Evolutionary conservation across 1,140 invertebrate species (phyloP), one percentile per base, ranked within the genome.

Genomic region (Drosophila paulistorum): DNA sequence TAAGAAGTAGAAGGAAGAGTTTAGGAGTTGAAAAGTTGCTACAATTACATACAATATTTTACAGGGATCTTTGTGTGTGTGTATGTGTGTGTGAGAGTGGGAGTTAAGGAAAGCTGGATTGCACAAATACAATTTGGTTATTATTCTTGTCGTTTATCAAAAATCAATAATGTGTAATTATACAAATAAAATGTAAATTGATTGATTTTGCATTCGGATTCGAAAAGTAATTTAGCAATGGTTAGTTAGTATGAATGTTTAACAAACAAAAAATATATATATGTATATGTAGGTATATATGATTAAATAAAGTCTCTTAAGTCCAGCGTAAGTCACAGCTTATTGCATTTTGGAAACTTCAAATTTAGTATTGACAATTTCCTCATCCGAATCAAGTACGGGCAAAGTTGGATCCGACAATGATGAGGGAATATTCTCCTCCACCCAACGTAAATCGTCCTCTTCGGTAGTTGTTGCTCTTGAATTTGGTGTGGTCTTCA

Each of bases 311-410:
- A 87, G 83, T 86, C 82, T 85, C 78, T 83, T 74, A 75, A 79
- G 68, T 85, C 77, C 75, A 86, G 68, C 75, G 65, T 68, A 74
- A 68, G 51, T 62, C 63, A 61, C 81, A 68, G 84, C 61, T 80
- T 86, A 86, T 93, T 98, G 96, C 97, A 98, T 98, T 93, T 98
- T 98, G 41, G 96, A 97, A 65, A 97, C 95, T 94, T 98, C 97
- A 93, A 97, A 97, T 92, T 96, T 96, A 4, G 96, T 96, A 78
- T 95, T 97, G 90, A 97, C 95, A 26, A 98, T 95, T 93, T 98
- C 97, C 92, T 98, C 97, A 91, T 98, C 97, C 0, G 97, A 98
- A 92, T 98, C 97, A 14, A 98, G 92, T 23, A 97, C 94, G 1
- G 97, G 96, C 26, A 98, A 92, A 11, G 96, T 94, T 37, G 94